phyloP scores from a whole-genome alignment of 2,888 invertebrate genomes.

The Bruchidius siliquastri region DNA sequence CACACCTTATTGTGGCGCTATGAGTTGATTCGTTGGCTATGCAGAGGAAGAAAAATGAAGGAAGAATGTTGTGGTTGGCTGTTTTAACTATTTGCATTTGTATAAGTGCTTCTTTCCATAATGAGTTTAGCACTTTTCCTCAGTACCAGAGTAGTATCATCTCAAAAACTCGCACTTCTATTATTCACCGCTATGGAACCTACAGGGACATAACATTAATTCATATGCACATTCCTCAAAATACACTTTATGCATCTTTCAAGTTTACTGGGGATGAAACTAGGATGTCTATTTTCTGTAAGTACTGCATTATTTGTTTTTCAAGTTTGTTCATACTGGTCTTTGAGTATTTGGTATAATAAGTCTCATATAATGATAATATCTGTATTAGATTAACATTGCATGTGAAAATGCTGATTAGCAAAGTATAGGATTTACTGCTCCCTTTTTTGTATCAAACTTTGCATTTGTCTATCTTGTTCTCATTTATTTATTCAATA shows the following conservation, averaged over 20 bases:
- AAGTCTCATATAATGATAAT: no score
- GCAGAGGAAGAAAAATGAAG: not conserved
- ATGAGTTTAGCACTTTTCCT: not conserved
- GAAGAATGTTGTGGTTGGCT: not conserved
- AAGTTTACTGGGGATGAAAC: constrained; percentile 40
- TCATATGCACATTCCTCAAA: constrained; percentile 40
- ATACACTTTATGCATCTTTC: constrained; percentile 39
- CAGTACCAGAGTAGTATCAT: not conserved
- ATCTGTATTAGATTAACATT: no score
- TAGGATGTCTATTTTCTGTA: constrained; percentile 39
- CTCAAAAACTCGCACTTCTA: constrained; percentile 32
- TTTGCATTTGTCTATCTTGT: no score
- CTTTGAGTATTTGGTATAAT: no score
- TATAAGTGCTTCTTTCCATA: not conserved
- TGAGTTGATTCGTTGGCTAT: not conserved
- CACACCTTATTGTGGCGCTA: not conserved
- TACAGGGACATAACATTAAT: constrained; percentile 40
- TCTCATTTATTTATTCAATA: no score
- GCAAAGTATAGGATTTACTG: no score
- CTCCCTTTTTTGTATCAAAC: no score
- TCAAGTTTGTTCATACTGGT: no score
- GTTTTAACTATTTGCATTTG: not conserved
- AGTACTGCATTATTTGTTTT: constrained; percentile 16
- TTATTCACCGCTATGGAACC: constrained; percentile 36
- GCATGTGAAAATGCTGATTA: no score